A percentile compares a stretch with the other conserved stretches of the same genome.
These are phyloP conservation scores for Edolisoma coerulescens DNA, from an alignment of 2,113 vertebrate genomes.

Conservation along the genomic window DNA sequence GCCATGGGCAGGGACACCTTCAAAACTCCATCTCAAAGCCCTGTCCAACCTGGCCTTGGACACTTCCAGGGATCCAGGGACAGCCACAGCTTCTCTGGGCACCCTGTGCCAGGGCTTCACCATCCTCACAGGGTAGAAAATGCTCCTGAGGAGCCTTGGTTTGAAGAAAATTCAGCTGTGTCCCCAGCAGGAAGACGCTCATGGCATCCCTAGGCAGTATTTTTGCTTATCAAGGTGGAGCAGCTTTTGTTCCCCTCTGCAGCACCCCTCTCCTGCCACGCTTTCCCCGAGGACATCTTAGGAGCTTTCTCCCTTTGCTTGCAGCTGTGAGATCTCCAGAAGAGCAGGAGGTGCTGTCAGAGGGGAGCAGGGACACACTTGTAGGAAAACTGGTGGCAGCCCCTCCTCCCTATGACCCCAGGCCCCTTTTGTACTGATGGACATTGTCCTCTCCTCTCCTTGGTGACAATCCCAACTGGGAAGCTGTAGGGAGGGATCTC, in stretches of 20 bases:
- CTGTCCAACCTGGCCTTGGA: fast-evolving
- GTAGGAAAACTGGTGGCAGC: background rate
- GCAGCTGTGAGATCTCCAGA: background rate
- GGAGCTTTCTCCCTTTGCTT: background rate
- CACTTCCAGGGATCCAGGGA: background rate
- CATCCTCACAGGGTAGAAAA: background rate
- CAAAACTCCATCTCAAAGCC: background rate
- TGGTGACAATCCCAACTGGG: fast-evolving
- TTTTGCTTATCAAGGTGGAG: background rate
- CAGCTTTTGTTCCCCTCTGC: background rate
- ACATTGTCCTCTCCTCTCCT: background rate
- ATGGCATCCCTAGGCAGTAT: fast-evolving
- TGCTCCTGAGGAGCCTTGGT: background rate
- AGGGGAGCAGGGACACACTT: background rate
- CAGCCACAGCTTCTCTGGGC: background rate
- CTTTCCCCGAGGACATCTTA: background rate
- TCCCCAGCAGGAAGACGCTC: background rate
- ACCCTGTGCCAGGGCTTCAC: fast-evolving
- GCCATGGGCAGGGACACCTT: background rate
- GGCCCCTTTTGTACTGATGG: background rate
- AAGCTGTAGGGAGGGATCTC: background rate
- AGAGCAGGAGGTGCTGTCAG: background rate
- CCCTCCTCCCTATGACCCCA: background rate
- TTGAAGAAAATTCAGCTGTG: background rate
- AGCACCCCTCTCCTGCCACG: fast-evolving